Percentiles rank a stretch among this genome's conserved stretches.
Conservation (phyloP, 2,888 invertebrate species). For the Pimpla rufipes region DNA sequence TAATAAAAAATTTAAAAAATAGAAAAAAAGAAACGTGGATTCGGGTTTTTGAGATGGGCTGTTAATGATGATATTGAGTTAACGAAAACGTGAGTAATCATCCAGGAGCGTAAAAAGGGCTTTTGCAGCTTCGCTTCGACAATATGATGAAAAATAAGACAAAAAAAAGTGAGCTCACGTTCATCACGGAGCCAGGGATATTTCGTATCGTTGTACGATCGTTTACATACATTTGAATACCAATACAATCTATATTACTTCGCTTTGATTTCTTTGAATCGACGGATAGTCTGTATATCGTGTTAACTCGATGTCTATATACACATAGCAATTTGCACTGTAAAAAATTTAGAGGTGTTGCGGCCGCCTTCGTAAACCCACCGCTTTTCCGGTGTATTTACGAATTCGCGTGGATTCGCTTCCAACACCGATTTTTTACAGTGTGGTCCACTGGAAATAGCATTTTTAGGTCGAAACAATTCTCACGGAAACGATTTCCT, state of each 20-base stretch:
- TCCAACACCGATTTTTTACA: background rate
- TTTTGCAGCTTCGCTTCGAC: constrained; percentile 23
- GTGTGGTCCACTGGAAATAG: constrained; percentile 24
- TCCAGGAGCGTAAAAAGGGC: constrained; percentile 8
- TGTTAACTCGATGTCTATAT: constrained; percentile 33
- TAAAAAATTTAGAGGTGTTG: constrained; percentile 3
- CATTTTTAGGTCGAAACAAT: constrained; percentile 4
- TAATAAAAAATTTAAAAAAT: constrained; percentile 46
- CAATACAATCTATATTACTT: constrained; percentile 79
- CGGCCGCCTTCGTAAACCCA: background rate
- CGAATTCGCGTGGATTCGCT: background rate
- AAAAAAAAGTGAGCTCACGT: constrained; percentile 39
- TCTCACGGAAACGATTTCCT: background rate
- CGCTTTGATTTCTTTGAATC: constrained; percentile 63
- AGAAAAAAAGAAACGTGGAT: constrained; percentile 47
- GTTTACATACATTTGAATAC: constrained; percentile 84
- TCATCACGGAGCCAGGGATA: constrained; percentile 44
- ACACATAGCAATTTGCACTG: constrained; percentile 21
- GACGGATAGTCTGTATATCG: constrained; percentile 42
- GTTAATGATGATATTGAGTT: constrained; percentile 18
- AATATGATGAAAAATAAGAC: background rate
- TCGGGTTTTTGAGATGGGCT: constrained; percentile 28
- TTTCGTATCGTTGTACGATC: constrained; percentile 64
- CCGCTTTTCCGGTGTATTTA: constrained; percentile 2
- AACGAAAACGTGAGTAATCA: constrained; percentile 42